Percentiles rank a stretch among this genome's conserved stretches.
phyloP scores from a whole-genome alignment of 1,140 invertebrate genomes.

The Drosophila ironensis region DNA sequence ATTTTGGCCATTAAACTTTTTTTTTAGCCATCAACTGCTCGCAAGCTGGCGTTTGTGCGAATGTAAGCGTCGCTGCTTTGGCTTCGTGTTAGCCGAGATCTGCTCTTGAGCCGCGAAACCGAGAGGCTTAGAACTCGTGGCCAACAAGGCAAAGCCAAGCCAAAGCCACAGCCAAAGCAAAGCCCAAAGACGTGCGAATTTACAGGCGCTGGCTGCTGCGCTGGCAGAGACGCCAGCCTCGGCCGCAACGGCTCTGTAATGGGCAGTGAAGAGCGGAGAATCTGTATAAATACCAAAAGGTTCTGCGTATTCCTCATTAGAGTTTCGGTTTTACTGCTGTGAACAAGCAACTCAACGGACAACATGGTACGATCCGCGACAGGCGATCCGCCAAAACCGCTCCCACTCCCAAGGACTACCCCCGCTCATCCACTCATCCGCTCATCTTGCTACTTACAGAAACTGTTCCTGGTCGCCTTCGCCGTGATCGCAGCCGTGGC shows the following conservation, averaged over 20 bases:
- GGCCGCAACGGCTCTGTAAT: slow-evolving; percentile 50
- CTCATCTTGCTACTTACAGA: slow-evolving; percentile 43
- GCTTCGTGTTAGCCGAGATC: slow-evolving; percentile 29
- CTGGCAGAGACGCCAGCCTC: slow-evolving; percentile 22
- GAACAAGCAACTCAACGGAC: slow-evolving; percentile 69
- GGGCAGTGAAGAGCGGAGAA: slow-evolving; percentile 58
- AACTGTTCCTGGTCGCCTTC: slow-evolving; percentile 76
- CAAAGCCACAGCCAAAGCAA: slow-evolving; percentile 22
- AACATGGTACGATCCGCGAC: slow-evolving; percentile 67
- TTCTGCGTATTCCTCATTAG: slow-evolving; percentile 79
- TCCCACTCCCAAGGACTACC: slow-evolving; percentile 32
- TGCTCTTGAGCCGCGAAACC: slow-evolving; percentile 30
- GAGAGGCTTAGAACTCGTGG: slow-evolving; percentile 59
- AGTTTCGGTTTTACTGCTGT: slow-evolving; percentile 76
- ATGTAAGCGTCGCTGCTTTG: slow-evolving; percentile 50
- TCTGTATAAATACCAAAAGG: slow-evolving; percentile 80
- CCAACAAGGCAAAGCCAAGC: slow-evolving; percentile 15
- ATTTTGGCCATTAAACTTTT: slow-evolving; percentile 60
- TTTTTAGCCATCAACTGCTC: slow-evolving; percentile 42
- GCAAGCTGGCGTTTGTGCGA: slow-evolving; percentile 49
- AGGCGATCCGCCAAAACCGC: neutral
- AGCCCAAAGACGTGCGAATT: slow-evolving; percentile 59
- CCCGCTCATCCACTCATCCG: neutral
- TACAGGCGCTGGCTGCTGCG: slow-evolving; percentile 40
- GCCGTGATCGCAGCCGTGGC: slow-evolving; percentile 71